Evolutionary conservation across 23 tunicate species (phyloP), one percentile per base, ranked within the genome.

Genomic region (Corella eumyota): DNA sequence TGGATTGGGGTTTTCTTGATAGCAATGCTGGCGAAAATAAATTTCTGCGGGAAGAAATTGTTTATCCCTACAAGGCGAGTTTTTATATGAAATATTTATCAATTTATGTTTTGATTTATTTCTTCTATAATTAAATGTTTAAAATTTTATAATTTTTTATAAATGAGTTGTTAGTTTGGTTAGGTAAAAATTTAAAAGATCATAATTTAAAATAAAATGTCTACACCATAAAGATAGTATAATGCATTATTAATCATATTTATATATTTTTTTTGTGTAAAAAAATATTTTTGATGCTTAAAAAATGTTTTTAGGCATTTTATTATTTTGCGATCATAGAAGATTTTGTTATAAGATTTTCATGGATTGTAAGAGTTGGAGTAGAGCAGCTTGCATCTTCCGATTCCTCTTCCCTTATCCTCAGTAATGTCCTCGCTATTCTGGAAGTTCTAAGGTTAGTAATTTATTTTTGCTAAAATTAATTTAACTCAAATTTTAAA

Each of bases 1-100:
- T 92, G 98, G 98, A 92, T 60, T 92, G 98, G 98, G 98, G 98
- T 23, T 83, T 92, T 55, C 53, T 92, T 11, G 98, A 92, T 58
- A 67, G 67, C 30, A 82, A 76, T 52, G 93, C 86, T n/a, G 93
- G 88, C 4, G 96, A 88, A 56, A 88, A 88, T 48, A 72, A 72
- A 38, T 88, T 72, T 54, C 30, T 88, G 44, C 53, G 96, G 25
- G 96, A 88, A 47, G 96, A 88, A 52, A 78, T 88, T 19, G 88
- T 88, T 26, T 88, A 88, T 68, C 76, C 87, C 27, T 61, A 88
- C 34, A 88, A 73, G 69, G 88, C 70, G 48, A 40, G 15, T 40
- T 15, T 40, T 11, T 9, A 40, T 40, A n/a, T n/a, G n/a, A n/a
- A 37, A 29, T n/a, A n/a, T n/a, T n/a, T n/a, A n/a, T n/a, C n/a